phyloP scores from a whole-genome alignment of 2,797 vertebrate genomes.

The Urophycis tenuis region DNA sequence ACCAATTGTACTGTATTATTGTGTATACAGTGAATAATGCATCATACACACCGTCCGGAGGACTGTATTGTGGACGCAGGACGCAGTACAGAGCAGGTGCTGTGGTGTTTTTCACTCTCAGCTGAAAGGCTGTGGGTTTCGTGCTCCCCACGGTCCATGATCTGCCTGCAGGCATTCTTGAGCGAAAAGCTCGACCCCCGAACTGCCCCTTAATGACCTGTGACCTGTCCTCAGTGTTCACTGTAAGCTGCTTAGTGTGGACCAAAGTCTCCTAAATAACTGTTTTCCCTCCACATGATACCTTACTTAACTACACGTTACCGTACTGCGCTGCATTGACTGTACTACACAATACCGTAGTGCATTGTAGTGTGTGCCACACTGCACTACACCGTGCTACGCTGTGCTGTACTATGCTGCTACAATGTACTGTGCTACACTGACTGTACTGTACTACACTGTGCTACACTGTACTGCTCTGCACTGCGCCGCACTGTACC shows the following conservation, averaged over 20 bases:
- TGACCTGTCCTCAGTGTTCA: neutral
- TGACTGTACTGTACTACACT: neutral
- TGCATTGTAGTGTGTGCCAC: too few species aligned
- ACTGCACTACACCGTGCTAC: neutral
- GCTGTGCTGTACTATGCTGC: neutral
- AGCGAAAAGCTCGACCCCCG: neutral
- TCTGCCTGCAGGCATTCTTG: neutral
- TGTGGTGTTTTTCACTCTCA: too few species aligned
- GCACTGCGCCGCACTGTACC: neutral
- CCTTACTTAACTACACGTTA: too few species aligned
- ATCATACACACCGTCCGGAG: too few species aligned
- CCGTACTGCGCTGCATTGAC: too few species aligned
- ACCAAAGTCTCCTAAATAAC: neutral
- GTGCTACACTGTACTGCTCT: neutral
- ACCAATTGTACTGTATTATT: too few species aligned
- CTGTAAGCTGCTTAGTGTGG: neutral
- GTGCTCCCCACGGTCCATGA: too few species aligned
- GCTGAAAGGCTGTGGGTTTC: too few species aligned
- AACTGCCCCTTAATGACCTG: neutral
- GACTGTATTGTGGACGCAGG: too few species aligned
- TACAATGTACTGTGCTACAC: neutral
- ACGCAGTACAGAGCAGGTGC: too few species aligned
- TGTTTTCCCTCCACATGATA: neutral
- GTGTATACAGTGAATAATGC: too few species aligned
- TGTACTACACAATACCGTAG: neutral